These are phyloP conservation scores for Drosophila pseudotalamancana DNA, from an alignment of 2,888 invertebrate species.

Conservation along the genomic window DNA sequence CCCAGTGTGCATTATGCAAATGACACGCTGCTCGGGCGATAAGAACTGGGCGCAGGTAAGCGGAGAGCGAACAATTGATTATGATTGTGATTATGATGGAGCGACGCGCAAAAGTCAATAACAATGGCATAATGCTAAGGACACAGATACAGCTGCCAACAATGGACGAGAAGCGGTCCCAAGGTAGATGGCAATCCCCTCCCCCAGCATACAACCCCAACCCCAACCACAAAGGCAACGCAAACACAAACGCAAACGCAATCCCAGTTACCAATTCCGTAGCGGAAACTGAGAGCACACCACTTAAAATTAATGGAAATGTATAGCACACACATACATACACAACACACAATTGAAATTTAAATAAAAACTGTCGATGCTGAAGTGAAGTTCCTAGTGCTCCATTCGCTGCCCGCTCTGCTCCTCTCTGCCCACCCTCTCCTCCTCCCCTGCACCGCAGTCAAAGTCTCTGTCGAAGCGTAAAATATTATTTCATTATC, in stretches of 20 bases:
- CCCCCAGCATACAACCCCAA: slow-evolving; percentile 5
- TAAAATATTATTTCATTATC: slow-evolving; percentile 82
- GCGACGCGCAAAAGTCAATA: slow-evolving; percentile 73
- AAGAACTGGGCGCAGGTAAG: slow-evolving; percentile 61
- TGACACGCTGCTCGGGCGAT: slow-evolving; percentile 48
- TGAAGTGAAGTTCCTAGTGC: slow-evolving; percentile 42
- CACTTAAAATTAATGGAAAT: slow-evolving; percentile 81
- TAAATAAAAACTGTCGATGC: slow-evolving; percentile 64
- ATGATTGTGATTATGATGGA: slow-evolving; percentile 81
- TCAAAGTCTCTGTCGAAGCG: slow-evolving; percentile 73
- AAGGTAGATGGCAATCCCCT: no score
- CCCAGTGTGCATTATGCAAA: slow-evolving; percentile 62
- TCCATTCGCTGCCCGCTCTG: slow-evolving; percentile 23
- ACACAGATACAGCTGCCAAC: slow-evolving; percentile 48
- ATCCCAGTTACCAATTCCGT: slow-evolving; percentile 39
- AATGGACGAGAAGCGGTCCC: slow-evolving; percentile 33
- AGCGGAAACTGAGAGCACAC: slow-evolving; percentile 39
- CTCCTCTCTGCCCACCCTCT: not conserved
- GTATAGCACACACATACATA: slow-evolving; percentile 39
- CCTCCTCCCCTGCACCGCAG: not conserved
- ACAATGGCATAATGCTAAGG: slow-evolving; percentile 67
- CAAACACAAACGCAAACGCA: slow-evolving; percentile 9
- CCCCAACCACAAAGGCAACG: slow-evolving; percentile 4
- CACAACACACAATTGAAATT: slow-evolving; percentile 56
- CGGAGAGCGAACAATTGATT: slow-evolving; percentile 62